A percentile compares a stretch with the other conserved stretches of the same genome.
Conservation (phyloP, 2,797 vertebrate species). For the Merluccius polli region DNA sequence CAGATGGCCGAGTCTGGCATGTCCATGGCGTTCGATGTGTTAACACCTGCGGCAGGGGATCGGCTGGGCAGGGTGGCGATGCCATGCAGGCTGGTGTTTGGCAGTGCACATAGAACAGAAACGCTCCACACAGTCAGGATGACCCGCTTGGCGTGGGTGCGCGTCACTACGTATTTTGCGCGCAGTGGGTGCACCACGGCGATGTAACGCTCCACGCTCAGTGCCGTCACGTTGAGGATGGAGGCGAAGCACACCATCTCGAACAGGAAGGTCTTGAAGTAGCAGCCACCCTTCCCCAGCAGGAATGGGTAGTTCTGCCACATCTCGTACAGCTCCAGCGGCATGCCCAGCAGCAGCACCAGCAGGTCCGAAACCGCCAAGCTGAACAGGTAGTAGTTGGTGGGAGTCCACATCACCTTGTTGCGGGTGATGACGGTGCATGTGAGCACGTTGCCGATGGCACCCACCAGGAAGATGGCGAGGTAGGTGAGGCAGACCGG, state of each 20-base stretch:
- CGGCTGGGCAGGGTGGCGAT: conserved; percentile 66
- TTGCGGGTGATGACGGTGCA: conserved; percentile 84
- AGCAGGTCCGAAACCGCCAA: conserved; percentile 89
- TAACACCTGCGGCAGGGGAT: too few relatives aligned
- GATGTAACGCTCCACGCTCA: conserved; percentile 90
- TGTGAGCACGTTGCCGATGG: conserved; percentile 83
- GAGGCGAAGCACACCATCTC: conserved; percentile 93
- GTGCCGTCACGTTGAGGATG: conserved; percentile 88
- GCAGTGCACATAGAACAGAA: conserved; percentile 84
- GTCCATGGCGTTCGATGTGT: conserved; percentile 31
- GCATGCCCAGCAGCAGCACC: conserved; percentile 90
- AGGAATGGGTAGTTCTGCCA: conserved; percentile 93
- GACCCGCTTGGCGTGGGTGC: conserved; percentile 81
- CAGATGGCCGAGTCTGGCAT: conserved; percentile 80
- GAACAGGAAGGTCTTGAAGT: conserved; percentile 87
- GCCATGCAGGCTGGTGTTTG: conserved; percentile 90
- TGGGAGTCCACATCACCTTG: conserved; percentile 89
- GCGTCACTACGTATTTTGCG: conserved; percentile 85
- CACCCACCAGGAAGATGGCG: conserved; percentile 84
- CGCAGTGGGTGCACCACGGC: conserved; percentile 89
- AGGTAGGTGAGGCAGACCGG: conserved; percentile 84
- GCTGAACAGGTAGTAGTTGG: conserved; percentile 94
- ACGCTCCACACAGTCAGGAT: conserved; percentile 82
- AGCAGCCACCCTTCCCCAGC: conserved; percentile 81
- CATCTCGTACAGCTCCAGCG: conserved; percentile 90